A percentile compares a stretch with the other conserved stretches of the same genome.
phyloP scores from a whole-genome alignment of 1,140 invertebrate species.

The Chironomus tepperi region DNA sequence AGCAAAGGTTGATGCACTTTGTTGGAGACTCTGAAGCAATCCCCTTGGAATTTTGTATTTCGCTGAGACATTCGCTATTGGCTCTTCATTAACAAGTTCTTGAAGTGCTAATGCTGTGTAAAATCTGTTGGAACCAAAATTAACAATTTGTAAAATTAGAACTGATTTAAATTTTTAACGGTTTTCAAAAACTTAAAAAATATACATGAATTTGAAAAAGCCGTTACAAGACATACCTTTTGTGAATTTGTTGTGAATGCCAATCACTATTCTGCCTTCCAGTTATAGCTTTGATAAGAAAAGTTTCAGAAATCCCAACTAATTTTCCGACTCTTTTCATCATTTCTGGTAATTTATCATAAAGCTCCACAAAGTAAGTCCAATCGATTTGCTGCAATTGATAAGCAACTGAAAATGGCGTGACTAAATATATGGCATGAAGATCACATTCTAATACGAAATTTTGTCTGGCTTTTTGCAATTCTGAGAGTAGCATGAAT shows the following conservation, averaged over 20 bases:
- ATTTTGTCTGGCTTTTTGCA: slow-evolving; percentile 80
- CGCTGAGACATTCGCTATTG: slow-evolving; percentile 63
- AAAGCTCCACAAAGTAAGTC: slow-evolving; percentile 75
- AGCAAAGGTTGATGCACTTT: slow-evolving; percentile 91
- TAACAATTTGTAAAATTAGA: slow-evolving; percentile 24
- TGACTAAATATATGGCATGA: slow-evolving; percentile 90
- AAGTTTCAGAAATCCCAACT: slow-evolving; percentile 86
- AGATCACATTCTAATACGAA: slow-evolving; percentile 92
- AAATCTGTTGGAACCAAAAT: slow-evolving; percentile 54
- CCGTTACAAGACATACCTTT: slow-evolving; percentile 38
- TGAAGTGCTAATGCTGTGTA: slow-evolving; percentile 85
- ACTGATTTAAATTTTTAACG: slow-evolving; percentile 29
- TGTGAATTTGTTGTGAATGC: slow-evolving; percentile 45
- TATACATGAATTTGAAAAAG: not conserved
- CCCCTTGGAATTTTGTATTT: slow-evolving; percentile 85
- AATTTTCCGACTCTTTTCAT: slow-evolving; percentile 80
- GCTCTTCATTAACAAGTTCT: slow-evolving; percentile 87
- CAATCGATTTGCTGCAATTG: slow-evolving; percentile 78
- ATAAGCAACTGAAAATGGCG: slow-evolving; percentile 71
- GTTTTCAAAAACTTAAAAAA: not conserved
- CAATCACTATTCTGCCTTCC: slow-evolving; percentile 51
- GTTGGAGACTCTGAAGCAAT: slow-evolving; percentile 84
- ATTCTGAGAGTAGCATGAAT: slow-evolving; percentile 74
- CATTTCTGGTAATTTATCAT: slow-evolving; percentile 69
- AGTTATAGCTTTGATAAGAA: slow-evolving; percentile 69